Conservation (phyloP, 2,797 vertebrate genomes). For the Decapterus maruadsi region DNA sequence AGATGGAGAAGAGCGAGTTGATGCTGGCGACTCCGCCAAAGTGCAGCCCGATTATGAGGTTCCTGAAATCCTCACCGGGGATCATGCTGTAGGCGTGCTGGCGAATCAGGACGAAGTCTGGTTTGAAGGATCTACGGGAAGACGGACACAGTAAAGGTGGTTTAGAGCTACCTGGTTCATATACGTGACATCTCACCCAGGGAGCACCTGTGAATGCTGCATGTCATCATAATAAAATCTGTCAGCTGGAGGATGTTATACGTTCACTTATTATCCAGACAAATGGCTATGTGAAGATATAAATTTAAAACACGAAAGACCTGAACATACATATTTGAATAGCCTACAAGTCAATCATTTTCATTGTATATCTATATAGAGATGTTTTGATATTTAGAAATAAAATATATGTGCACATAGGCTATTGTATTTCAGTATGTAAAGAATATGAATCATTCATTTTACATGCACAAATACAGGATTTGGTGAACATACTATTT, state of each 20-base stretch:
- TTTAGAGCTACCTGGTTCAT: too few species aligned
- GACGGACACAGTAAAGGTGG: constrained; percentile 1
- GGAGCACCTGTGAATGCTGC: not conserved
- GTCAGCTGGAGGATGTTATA: not conserved
- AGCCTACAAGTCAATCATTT: too few species aligned
- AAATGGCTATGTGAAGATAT: too few species aligned
- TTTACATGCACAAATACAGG: not conserved
- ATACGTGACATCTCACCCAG: too few species aligned
- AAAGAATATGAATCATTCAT: not conserved
- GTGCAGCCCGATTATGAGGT: constrained; percentile 94
- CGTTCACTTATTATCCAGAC: not conserved
- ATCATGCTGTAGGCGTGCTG: constrained; percentile 98
- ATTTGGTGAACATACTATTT: too few species aligned
- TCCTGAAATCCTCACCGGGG: constrained; percentile 93
- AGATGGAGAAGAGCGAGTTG: constrained; percentile 96
- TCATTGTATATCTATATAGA: too few species aligned
- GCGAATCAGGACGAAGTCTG: constrained; percentile 94
- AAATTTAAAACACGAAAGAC: too few species aligned
- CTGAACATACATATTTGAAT: too few species aligned
- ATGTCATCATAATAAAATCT: not conserved
- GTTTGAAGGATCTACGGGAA: constrained; percentile 92
- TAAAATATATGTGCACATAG: too few species aligned
- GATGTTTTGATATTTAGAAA: too few species aligned
- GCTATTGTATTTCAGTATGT: too few species aligned
- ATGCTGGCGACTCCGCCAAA: constrained; percentile 89